Conservation (phyloP, 2,888 invertebrate species). For the Chrysopilus asiliformis region DNA sequence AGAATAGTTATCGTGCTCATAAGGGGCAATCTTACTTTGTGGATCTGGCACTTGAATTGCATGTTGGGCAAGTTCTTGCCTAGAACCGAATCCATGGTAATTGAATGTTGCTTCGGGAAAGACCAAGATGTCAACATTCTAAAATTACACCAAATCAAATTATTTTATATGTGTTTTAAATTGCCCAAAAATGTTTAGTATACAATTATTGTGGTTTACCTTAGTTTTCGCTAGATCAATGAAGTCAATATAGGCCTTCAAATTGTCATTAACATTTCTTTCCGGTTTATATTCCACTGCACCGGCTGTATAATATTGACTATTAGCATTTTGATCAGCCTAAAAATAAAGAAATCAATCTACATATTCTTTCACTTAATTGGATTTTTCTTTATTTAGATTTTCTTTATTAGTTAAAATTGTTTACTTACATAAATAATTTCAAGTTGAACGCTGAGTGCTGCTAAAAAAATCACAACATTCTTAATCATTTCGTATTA, state of each 20-base stretch:
- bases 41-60: slow-evolving; percentile 24
- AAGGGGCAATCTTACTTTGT: slow-evolving; percentile 21
- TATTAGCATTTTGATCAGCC: slow-evolving; percentile 1
- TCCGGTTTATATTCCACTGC: slow-evolving; percentile 13
- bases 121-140: slow-evolving; percentile 8
- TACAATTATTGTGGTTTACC: too few relatives aligned
- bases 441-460: too few relatives aligned
- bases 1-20: slow-evolving; percentile 19
- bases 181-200: too few relatives aligned
- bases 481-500: too few relatives aligned
- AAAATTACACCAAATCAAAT: too few relatives aligned
- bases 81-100: slow-evolving; percentile 13
- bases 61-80: slow-evolving; percentile 1
- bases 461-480: too few relatives aligned
- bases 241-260: slow-evolving; percentile 8
- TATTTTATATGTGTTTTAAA: not conserved
- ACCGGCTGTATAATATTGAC: slow-evolving; percentile 39
- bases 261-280: slow-evolving; percentile 4
- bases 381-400: too few relatives aligned
- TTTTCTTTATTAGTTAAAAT: too few relatives aligned
- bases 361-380: too few relatives aligned
- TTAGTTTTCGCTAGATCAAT: slow-evolving; percentile 10
- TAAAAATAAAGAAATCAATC: too few relatives aligned
- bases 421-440: too few relatives aligned
- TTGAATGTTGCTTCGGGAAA: slow-evolving; percentile 41